Evolutionary conservation across 1,140 invertebrate genomes (phyloP).

Genomic region (Doryteuthis pealeii): DNA sequence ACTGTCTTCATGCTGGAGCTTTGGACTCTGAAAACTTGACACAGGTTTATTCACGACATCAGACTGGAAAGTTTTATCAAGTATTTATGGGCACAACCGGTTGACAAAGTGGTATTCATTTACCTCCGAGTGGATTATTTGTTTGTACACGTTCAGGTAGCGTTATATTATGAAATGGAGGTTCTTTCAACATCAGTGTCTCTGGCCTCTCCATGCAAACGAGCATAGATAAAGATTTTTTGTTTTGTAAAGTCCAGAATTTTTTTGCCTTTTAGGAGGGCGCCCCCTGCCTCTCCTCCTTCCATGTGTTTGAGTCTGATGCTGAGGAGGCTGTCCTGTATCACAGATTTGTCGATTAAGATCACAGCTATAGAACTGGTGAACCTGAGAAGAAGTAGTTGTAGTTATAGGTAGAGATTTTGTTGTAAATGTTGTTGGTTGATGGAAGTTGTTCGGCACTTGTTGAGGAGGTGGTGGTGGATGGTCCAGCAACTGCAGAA

Average conservation of each 20-base stretch:
- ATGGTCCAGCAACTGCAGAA: neutral
- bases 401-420: neutral
- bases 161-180: neutral
- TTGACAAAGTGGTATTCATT: conserved; percentile 5
- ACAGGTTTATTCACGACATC: neutral
- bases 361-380: conserved; percentile 10
- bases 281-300: conserved; percentile 38
- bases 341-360: conserved; percentile 10
- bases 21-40: neutral
- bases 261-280: conserved; percentile 39
- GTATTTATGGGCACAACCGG: neutral
- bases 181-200: neutral
- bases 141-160: neutral
- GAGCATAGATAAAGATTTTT: conserved; percentile 26
- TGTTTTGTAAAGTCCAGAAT: conserved; percentile 26
- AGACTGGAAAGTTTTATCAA: neutral
- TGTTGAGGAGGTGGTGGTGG: too few relatives aligned
- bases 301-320: conserved; percentile 13
- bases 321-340: neutral
- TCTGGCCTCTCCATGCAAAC: conserved; percentile 12
- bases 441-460: neutral
- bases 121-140: neutral
- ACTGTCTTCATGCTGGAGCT: neutral
- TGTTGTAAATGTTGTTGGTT: neutral
- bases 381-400: neutral